Base-by-base conservation (phyloP, 1,140 invertebrate species). In the Dreissena rostriformis region DNA sequence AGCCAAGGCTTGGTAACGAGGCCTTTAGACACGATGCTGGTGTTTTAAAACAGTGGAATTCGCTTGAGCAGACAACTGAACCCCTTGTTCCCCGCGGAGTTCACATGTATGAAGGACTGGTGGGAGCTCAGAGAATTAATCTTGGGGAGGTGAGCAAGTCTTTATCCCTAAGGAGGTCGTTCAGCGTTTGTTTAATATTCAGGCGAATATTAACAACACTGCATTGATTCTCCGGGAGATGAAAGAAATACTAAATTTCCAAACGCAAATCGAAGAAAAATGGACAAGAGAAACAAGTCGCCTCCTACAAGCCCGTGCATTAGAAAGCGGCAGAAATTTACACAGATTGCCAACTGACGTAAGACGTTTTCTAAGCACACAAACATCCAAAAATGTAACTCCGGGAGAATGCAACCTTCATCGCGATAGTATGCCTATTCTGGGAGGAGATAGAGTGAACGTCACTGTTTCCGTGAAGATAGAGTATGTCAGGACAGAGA, bases 151-250 rank as follows among this genome's bases (percentile, higher is more conserved):
- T 10, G 39, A 49, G 70, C 70, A 72, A 51, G 39, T 72, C 28
- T 72, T 72, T 49, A 72, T 72, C 51, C 70, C 70, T n/a, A n/a
- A n/a, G n/a, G n/a, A n/a, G n/a, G n/a, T 6, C 7, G 22, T n/a
- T n/a, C n/a, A n/a, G n/a, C n/a, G n/a, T n/a, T n/a, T n/a, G n/a
- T n/a, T n/a, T n/a, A n/a, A n/a, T n/a, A n/a, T n/a, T n/a, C n/a
- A n/a, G n/a, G n/a, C n/a, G n/a, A n/a, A n/a, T n/a, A n/a, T n/a
- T n/a, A n/a, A n/a, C n/a, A n/a, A n/a, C n/a, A n/a, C n/a, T n/a
- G n/a, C n/a, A n/a, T n/a, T n/a, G n/a, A n/a, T n/a, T n/a, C n/a
- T n/a, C n/a, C n/a, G n/a, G n/a, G n/a, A n/a, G n/a, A n/a, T n/a
- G n/a, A n/a, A n/a, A n/a, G n/a, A n/a, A n/a, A n/a, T n/a, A n/a